A percentile compares a stretch with the other conserved stretches of the same genome.
phyloP scores from a whole-genome alignment of 2,797 vertebrate genomes.

The Cuniculus paca region DNA sequence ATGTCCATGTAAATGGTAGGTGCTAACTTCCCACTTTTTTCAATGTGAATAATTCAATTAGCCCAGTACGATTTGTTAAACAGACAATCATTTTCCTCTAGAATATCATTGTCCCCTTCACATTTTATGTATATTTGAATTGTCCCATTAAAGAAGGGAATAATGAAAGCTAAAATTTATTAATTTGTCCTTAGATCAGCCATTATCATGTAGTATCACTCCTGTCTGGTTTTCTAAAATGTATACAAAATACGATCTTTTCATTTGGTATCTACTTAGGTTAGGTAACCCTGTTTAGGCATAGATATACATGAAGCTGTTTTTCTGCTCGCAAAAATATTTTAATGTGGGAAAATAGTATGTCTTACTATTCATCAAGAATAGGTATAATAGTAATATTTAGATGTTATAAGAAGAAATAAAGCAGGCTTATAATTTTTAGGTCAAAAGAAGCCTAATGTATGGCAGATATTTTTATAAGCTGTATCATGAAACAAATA shows the following conservation, averaged over 20 bases:
- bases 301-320: neutral
- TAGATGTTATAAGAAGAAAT: neutral
- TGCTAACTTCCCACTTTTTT: constrained; percentile 52
- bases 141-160: neutral
- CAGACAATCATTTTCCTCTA: neutral
- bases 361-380: neutral
- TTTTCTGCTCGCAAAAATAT: neutral
- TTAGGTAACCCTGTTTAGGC: neutral
- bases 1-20: neutral
- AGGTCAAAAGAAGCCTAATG: neutral
- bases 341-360: neutral
- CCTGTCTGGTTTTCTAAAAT: neutral
- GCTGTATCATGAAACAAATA: neutral
- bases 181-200: neutral
- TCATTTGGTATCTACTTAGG: neutral
- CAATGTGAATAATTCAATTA: neutral
- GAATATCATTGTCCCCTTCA: neutral
- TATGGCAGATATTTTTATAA: neutral
- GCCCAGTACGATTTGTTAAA: neutral
- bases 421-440: constrained; percentile 6
- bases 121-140: constrained; percentile 28
- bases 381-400: neutral
- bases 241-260: neutral
- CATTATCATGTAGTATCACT: neutral
- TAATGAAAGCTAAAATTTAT: neutral